A percentile compares a stretch with the other conserved stretches of the same genome.
Conservation (phyloP, 2,797 vertebrate species). For the Falco cherrug region DNA sequence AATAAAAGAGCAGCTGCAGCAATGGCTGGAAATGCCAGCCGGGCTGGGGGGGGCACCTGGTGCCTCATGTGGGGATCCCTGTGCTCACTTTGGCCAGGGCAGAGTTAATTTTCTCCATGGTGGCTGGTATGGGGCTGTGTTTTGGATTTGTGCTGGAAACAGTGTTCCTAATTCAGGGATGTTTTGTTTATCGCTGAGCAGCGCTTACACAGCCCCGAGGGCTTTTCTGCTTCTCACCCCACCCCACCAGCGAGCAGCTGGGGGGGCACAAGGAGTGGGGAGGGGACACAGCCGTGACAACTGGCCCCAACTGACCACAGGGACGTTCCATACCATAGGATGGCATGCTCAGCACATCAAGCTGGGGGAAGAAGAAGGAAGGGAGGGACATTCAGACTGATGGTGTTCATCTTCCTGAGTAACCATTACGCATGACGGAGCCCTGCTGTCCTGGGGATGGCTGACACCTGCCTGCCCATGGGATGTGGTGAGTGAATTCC, state of each 20-base stretch:
- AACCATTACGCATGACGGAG: rapidly evolving
- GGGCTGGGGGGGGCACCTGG: neutral
- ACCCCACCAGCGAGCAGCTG: no score
- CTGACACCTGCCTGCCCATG: neutral
- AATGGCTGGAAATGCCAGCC: neutral
- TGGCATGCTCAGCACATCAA: neutral
- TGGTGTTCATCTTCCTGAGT: neutral
- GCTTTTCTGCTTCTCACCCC: no score
- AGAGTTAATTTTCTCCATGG: neutral
- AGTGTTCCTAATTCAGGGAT: no score
- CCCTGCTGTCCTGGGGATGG: neutral
- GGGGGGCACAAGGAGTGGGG: no score
- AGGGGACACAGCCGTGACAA: no score
- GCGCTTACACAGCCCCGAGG: no score
- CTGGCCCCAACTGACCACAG: no score
- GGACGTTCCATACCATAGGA: neutral
- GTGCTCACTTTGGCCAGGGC: neutral
- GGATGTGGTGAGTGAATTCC: neutral
- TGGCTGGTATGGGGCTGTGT: neutral
- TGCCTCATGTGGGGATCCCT: neutral
- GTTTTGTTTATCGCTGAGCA: no score
- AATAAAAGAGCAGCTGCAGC: neutral
- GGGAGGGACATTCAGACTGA: neutral
- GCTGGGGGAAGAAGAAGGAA: neutral
- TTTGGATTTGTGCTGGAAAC: neutral